Evolutionary conservation across 2,888 invertebrate species (phyloP), one percentile per base, ranked within the genome.

Genomic region (Rutpela maculata): DNA sequence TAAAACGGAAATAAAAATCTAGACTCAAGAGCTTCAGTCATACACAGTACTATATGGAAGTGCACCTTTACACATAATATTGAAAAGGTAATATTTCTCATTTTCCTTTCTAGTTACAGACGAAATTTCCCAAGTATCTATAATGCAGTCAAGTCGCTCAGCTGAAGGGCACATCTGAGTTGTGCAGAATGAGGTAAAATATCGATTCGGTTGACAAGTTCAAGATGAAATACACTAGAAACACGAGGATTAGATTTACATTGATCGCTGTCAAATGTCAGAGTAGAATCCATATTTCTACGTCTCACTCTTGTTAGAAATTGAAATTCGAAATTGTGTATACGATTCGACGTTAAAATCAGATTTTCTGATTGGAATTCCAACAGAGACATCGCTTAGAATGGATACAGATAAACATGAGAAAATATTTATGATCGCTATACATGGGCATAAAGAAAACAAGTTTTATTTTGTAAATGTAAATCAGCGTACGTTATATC

Each of bases 241-340:
- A 80, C 78, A 77, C 65, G 72, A 75, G 79, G 80, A 83, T 83
- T 82, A 81, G 79, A 83, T 82, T 82, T 82, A 77, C 82, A 83
- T 83, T 83, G 83, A 79, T 78, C 80, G 78, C 70, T 78, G 81
- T 82, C 82, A 82, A 83, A 83, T 80, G 83, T 81, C 83, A 81
- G 78, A 76, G 77, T 78, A 76, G 78, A 81, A 83, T 83, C 80
- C 80, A 80, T 80, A 84, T 81, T 79, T 82, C 69, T 76, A 78
- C 69, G 75, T 74, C 79, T 73, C 62, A 63, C 62, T 63, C 62
- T 15, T n/a, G 10, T 76, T 75, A 77, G 68, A 80, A 78, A 81
- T 81, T 80, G 81, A 77, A 73, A 80, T 79, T 67, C 73, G 75
- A 79, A 78, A 80, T 76, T 78, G 76, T 70, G 75, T 75, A 73